phyloP scores from a whole-genome alignment of 2,797 vertebrate species.

The Bradypodion pumilum region DNA sequence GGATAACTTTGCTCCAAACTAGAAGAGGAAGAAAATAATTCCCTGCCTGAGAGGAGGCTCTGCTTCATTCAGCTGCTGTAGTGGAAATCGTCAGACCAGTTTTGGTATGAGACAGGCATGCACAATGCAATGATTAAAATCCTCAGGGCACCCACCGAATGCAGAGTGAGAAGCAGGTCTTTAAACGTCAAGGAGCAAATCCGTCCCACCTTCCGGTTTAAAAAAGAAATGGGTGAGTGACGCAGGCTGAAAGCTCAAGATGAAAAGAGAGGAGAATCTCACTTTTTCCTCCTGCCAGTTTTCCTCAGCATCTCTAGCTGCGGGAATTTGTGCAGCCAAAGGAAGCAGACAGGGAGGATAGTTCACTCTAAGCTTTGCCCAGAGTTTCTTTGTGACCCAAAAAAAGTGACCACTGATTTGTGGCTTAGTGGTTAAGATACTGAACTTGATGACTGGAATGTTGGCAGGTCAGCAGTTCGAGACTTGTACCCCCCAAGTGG shows the following conservation, averaged over 20 bases:
- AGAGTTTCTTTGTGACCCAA: background rate
- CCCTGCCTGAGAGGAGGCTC: conserved; percentile 56
- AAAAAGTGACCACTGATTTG: background rate
- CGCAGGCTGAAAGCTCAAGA: conserved; percentile 58
- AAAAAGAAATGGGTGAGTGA: conserved; percentile 36
- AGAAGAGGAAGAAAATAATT: conserved; percentile 3
- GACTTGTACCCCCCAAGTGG: too few relatives aligned
- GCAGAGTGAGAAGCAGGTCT: conserved; percentile 50
- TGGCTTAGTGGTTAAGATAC: too few relatives aligned
- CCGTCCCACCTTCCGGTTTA: conserved; percentile 6
- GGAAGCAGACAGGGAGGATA: background rate
- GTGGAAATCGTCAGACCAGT: conserved; percentile 68
- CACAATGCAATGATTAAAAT: conserved; percentile 47
- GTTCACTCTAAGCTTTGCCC: background rate
- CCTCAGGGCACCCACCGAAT: conserved; percentile 57
- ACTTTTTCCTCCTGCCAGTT: background rate
- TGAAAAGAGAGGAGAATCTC: conserved; percentile 32
- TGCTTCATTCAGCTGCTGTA: conserved; percentile 68
- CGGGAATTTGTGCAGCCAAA: background rate
- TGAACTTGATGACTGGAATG: too few relatives aligned
- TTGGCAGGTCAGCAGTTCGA: too few relatives aligned
- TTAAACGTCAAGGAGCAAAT: conserved; percentile 39
- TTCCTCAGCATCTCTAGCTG: conserved; percentile 4
- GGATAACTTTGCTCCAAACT: conserved; percentile 60
- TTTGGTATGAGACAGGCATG: conserved; percentile 63